Base-by-base conservation (phyloP, 2,888 invertebrate species). In the Netelia virgata region DNA sequence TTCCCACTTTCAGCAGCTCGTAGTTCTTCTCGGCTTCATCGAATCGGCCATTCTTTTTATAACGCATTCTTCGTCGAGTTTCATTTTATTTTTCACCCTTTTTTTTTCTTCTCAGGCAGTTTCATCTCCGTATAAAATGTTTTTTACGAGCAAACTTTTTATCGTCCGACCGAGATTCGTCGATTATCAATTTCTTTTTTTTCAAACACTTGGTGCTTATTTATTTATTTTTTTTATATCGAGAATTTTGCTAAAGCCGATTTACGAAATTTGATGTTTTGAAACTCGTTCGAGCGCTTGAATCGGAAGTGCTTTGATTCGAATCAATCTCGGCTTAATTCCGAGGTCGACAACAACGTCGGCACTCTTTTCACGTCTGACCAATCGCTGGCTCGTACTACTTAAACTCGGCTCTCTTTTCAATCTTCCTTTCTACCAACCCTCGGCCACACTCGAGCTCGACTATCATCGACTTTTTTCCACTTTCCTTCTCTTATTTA, bases 1-100 rank as follows among this genome's bases (percentile, higher is more conserved):
- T 59, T 59, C 23, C 28, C 47, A 66, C 57, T 74, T 63, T 57
- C 47, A 83, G 69, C 53, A 61, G 66, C 50, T 66, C 66, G 47
- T 68, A 59, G n/a, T 18, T 11, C 72, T 8, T 1, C 28, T 0
- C 74, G 20, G 20, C 47, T 18, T n/a, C 41, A 28, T 3, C n/a
- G 36, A 50, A 5, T 23, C n/a, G 77, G 47, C 53, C 69, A 79
- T 53, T 66, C 41, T 50, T 61, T 61, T 55, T 61, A 77, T 82
- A 66, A 74, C 28, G 41, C 55, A 77, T 50, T 61, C 43, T 47
- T 53, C 43, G 23, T 63, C 70, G 14, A 23, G 64, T 77, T 70
- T 59, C 23, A 47, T 66, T 70, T 72, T 59, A 18, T 59, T 59
- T 59, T 59, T 18, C n/a, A n/a, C n/a, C n/a, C 23, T 59, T 20